These are phyloP conservation scores for Timema cristinae DNA, from an alignment of 2,888 invertebrate species.

Conservation along the genomic window DNA sequence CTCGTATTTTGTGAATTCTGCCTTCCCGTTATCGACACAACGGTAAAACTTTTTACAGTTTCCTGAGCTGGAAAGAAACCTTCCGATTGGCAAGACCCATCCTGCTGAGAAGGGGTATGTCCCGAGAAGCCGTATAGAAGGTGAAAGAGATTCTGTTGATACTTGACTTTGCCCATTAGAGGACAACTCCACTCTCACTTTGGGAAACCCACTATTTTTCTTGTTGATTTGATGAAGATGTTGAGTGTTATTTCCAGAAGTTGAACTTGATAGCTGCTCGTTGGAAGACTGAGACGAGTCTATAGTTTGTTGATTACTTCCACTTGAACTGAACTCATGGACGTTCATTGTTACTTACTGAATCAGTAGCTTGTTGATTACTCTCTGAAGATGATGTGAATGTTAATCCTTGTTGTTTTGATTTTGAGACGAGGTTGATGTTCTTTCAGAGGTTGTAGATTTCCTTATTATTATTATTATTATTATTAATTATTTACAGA, in stretches of 20 bases:
- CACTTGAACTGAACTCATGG: slow-evolving; percentile 8
- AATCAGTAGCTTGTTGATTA: slow-evolving; percentile 24
- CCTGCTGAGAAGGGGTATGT: neutral
- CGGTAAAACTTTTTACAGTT: slow-evolving; percentile 63
- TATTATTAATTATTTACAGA: too few species aligned
- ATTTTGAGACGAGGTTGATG: neutral
- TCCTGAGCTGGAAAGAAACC: slow-evolving; percentile 60
- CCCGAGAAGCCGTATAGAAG: neutral
- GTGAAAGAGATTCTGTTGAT: too few species aligned
- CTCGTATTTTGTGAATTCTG: slow-evolving; percentile 47
- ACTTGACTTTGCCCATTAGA: too few species aligned
- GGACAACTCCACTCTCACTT: too few species aligned
- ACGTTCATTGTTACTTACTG: slow-evolving; percentile 12
- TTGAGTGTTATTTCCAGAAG: neutral
- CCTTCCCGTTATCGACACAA: slow-evolving; percentile 51
- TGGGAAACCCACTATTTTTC: neutral
- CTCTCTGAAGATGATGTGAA: slow-evolving; percentile 15
- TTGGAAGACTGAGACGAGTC: neutral
- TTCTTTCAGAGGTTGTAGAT: too few species aligned
- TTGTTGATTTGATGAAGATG: neutral
- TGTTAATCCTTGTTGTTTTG: slow-evolving; percentile 17
- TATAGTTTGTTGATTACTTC: slow-evolving; percentile 15
- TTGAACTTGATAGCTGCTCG: slow-evolving; percentile 11
- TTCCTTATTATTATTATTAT: too few species aligned
- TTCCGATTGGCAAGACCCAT: slow-evolving; percentile 48